phyloP scores from a whole-genome alignment of 2,113 vertebrate genomes.

The Hypanus sabinus region DNA sequence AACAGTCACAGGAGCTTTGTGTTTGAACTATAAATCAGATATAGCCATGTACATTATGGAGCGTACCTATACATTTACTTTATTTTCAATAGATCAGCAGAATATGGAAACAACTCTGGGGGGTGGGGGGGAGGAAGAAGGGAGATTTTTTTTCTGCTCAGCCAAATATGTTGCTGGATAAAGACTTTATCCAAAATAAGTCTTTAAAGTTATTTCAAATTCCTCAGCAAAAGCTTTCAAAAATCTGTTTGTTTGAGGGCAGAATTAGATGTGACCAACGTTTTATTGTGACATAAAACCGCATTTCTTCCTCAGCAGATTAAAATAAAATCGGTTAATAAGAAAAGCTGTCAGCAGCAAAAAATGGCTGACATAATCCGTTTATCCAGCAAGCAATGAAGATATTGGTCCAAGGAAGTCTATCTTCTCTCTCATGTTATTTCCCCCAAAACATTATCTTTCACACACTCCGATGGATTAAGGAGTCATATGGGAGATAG shows the following conservation, averaged over 20 bases:
- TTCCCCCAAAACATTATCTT: conserved; percentile 99
- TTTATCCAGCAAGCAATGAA: conserved; percentile 99
- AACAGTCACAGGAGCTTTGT: background rate
- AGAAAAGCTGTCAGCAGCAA: conserved; percentile 99
- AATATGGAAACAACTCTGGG: conserved; percentile 58
- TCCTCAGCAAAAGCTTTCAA: conserved; percentile 98
- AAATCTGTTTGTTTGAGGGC: conserved; percentile 99
- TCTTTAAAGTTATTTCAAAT: conserved; percentile 99
- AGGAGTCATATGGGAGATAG: conserved; percentile 99
- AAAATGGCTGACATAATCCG: conserved; percentile 99
- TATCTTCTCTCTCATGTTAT: conserved; percentile 99
- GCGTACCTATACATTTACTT: background rate
- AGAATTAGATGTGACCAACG: conserved; percentile 99
- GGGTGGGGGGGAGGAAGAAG: conserved; percentile 63
- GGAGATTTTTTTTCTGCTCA: conserved; percentile 76
- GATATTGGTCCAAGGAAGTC: conserved; percentile 99
- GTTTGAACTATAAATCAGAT: conserved; percentile 18
- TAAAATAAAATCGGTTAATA: conserved; percentile 99
- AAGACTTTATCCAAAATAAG: conserved; percentile 76
- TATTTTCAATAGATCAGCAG: conserved; percentile 37
- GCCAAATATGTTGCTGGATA: conserved; percentile 92
- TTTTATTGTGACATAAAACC: conserved; percentile 99
- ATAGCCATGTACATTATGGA: background rate
- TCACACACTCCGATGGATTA: conserved; percentile 99
- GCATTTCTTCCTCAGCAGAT: conserved; percentile 99